Percentiles rank a stretch among this genome's conserved stretches.
These are phyloP conservation scores for Bombylius major DNA, from an alignment of 2,888 invertebrate genomes.

Conservation along the genomic window DNA sequence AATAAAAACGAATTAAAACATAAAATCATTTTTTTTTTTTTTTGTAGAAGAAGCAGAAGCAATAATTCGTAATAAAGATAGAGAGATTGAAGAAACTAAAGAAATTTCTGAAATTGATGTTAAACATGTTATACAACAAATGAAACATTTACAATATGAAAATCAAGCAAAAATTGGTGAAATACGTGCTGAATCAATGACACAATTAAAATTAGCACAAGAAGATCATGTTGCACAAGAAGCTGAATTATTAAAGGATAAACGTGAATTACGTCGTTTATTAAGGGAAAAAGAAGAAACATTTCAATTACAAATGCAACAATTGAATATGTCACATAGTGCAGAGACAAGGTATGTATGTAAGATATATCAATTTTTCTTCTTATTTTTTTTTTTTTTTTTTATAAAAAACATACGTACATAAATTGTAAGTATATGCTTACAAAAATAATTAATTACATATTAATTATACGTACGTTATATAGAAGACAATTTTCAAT, in stretches of 20 bases:
- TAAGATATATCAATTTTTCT: background rate
- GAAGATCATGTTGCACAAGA: constrained; percentile 71
- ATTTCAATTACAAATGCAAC: constrained; percentile 31
- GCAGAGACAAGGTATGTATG: constrained; percentile 28
- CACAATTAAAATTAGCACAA: constrained; percentile 68
- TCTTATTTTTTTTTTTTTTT: no score
- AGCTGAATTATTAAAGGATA: constrained; percentile 50
- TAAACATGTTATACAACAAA: constrained; percentile 82
- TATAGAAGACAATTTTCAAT: no score
- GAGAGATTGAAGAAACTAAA: constrained; percentile 76
- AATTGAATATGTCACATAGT: constrained; percentile 29
- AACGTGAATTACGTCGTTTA: constrained; percentile 40
- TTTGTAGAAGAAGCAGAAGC: constrained; percentile 37
- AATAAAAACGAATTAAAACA: background rate
- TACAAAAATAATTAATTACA: no score
- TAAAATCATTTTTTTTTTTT: background rate
- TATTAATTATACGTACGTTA: no score
- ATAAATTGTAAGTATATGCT: no score
- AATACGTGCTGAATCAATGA: constrained; percentile 70
- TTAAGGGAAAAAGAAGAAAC: constrained; percentile 40
- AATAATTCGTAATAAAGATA: constrained; percentile 54
- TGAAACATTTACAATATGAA: constrained; percentile 85
- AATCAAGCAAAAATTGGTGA: constrained; percentile 77
- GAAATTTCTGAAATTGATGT: constrained; percentile 79
- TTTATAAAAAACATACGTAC: no score